phyloP scores from a whole-genome alignment of 2,797 vertebrate species.

The Otolemur crassicaudatus region DNA sequence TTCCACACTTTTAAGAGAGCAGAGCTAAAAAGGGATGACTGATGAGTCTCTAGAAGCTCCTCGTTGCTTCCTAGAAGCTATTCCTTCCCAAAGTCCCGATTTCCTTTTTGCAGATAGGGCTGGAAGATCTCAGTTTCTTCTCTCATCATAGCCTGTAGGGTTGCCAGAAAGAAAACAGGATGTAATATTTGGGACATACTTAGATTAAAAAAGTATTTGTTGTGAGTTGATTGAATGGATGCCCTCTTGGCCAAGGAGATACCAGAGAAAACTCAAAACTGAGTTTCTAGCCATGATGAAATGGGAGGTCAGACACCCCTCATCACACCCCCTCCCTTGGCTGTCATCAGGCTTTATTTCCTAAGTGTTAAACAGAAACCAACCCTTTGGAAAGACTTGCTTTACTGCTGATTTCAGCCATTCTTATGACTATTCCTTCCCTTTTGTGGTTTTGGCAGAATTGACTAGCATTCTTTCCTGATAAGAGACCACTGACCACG shows the following conservation, averaged over 20 bases:
- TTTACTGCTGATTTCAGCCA: background rate
- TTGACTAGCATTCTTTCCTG: background rate
- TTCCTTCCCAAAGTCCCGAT: background rate
- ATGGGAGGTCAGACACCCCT: background rate
- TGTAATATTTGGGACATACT: background rate
- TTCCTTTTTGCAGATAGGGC: background rate
- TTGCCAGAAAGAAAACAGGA: background rate
- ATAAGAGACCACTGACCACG: background rate
- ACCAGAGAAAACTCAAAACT: background rate
- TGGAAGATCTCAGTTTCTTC: background rate
- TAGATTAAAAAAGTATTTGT: background rate
- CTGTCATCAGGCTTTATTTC: background rate
- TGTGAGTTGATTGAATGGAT: background rate
- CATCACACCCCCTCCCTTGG: background rate
- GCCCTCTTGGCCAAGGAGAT: background rate
- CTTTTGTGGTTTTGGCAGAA: background rate
- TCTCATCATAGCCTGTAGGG: background rate
- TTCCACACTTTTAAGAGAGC: background rate
- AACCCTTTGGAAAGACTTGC: background rate
- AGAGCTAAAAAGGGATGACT: background rate
- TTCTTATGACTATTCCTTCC: background rate
- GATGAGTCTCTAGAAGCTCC: background rate
- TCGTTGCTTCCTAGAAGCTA: background rate
- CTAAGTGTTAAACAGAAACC: background rate
- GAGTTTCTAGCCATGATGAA: background rate